Percentiles rank a stretch among this genome's conserved stretches.
These are phyloP conservation scores for Leptopilina syphax DNA, from an alignment of 2,888 invertebrate species.

Conservation along the genomic window DNA sequence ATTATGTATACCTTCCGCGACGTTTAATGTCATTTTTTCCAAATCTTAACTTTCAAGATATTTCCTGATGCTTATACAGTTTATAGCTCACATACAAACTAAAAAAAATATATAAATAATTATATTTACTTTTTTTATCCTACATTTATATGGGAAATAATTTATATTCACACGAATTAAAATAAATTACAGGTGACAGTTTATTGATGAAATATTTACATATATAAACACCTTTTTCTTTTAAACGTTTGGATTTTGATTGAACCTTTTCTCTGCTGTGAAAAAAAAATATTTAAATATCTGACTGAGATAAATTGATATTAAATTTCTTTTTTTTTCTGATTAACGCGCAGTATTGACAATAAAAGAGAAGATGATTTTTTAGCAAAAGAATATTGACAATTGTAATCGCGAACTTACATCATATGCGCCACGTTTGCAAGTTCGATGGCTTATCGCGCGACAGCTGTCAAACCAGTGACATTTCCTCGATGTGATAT, in stretches of 20 bases:
- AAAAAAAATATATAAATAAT: too few species aligned
- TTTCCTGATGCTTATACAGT: too few species aligned
- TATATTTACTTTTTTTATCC: too few species aligned
- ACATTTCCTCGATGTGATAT: background rate
- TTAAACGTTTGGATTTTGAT: too few species aligned
- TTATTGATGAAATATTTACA: too few species aligned
- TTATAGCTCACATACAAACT: too few species aligned
- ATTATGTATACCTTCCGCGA: background rate
- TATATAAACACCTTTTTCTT: too few species aligned
- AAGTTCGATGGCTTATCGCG: conserved; percentile 7
- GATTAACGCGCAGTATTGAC: background rate
- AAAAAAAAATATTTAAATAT: too few species aligned
- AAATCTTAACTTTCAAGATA: background rate
- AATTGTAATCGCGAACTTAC: conserved; percentile 19
- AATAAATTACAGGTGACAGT: too few species aligned
- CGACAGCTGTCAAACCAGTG: conserved; percentile 6
- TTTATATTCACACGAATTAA: too few species aligned
- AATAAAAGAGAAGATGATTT: background rate
- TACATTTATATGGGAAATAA: too few species aligned
- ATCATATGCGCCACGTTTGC: background rate
- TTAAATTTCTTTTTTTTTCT: background rate
- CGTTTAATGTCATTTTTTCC: background rate
- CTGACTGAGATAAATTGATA: conserved; percentile 42
- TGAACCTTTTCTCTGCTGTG: too few species aligned
- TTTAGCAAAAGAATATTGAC: background rate